These are phyloP conservation scores for Didymodactylos carnosus DNA, from an alignment of 2,888 invertebrate genomes.

Conservation along the genomic window DNA sequence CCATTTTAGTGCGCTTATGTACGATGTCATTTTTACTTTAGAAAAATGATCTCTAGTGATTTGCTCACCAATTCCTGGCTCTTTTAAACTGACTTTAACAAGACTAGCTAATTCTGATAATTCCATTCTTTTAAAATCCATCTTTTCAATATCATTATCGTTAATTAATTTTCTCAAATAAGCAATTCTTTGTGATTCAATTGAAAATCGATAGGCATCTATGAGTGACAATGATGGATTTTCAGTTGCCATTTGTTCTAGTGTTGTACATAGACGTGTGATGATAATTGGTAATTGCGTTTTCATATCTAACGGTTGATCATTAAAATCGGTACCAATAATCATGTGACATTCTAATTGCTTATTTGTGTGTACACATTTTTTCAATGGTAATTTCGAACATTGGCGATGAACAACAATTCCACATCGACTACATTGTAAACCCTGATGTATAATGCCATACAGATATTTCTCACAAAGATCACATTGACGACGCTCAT, in stretches of 20 bases:
- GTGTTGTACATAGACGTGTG: neutral
- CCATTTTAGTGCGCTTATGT: too few relatives aligned
- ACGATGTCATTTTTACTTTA: neutral
- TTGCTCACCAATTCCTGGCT: neutral
- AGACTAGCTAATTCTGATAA: neutral
- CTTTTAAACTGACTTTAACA: neutral
- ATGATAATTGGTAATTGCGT: neutral
- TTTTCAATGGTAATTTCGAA: neutral
- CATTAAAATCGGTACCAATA: neutral
- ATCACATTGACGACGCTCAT: neutral
- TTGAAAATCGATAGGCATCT: neutral
- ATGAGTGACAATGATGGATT: neutral
- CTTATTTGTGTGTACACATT: neutral
- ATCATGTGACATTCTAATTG: neutral
- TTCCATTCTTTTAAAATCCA: neutral
- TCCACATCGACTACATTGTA: conserved; percentile 12
- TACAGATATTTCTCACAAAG: conserved; percentile 5
- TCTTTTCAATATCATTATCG: neutral
- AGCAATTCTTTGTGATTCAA: neutral
- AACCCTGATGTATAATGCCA: conserved; percentile 9
- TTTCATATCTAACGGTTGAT: neutral
- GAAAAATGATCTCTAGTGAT: neutral
- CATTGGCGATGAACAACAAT: conserved; percentile 7
- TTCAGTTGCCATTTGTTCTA: neutral
- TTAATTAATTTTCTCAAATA: neutral